Evolutionary conservation across 2,113 vertebrate genomes (phyloP).

Genomic region (Scomber colias): DNA sequence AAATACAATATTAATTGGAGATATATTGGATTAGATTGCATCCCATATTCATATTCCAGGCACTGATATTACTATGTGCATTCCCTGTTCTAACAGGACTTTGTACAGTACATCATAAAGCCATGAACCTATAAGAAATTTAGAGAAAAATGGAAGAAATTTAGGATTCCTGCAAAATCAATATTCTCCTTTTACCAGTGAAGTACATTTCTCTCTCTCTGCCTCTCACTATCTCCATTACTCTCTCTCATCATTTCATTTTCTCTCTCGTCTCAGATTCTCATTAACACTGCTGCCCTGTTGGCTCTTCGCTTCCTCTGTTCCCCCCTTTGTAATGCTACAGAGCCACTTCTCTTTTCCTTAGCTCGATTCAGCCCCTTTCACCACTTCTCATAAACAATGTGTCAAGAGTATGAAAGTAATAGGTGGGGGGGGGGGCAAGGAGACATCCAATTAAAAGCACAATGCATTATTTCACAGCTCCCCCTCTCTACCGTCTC

Average conservation of each 20-base stretch:
- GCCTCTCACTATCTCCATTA: constrained; percentile 46
- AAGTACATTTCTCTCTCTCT: constrained; percentile 26
- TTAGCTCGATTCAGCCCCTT: constrained; percentile 42
- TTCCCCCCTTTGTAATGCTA: constrained; percentile 27
- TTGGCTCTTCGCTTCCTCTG: constrained; percentile 48
- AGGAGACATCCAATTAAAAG: constrained; percentile 82
- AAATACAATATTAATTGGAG: not conserved
- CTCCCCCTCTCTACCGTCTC: constrained; percentile 39
- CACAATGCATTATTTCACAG: constrained; percentile 76
- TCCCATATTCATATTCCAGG: not conserved
- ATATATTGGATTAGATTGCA: not conserved
- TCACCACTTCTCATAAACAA: constrained; percentile 68
- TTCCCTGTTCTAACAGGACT: not conserved
- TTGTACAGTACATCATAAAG: constrained; percentile 9
- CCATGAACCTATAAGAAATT: not conserved
- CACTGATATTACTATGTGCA: not conserved
- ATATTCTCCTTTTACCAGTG: constrained; percentile 30
- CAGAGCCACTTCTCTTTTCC: constrained; percentile 27
- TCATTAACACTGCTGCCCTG: constrained; percentile 72
- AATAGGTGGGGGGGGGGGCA: constrained; percentile 34
- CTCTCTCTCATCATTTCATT: constrained; percentile 64
- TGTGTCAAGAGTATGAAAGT: constrained; percentile 72
- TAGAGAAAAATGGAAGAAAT: constrained; percentile 2
- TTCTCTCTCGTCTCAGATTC: constrained; percentile 64
- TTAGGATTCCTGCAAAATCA: constrained; percentile 37